Evolutionary conservation across 2,113 vertebrate species (phyloP).

Genomic region (Paralichthys olivaceus): DNA sequence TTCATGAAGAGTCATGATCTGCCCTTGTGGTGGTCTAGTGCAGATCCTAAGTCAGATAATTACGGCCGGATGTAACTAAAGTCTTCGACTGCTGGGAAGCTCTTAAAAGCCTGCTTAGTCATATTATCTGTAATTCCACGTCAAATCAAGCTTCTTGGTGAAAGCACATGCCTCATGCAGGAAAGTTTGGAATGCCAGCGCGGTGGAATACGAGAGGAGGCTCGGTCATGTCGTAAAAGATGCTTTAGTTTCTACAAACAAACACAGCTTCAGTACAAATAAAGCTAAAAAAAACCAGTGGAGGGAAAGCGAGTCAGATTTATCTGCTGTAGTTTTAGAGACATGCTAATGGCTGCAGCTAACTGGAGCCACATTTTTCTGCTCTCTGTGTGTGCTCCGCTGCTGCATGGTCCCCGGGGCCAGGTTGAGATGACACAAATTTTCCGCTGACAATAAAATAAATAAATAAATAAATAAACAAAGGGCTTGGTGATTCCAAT

Average conservation of each 20-base stretch:
- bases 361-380: slow-evolving; percentile 74
- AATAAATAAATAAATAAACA: slow-evolving; percentile 69
- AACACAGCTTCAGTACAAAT: slow-evolving; percentile 31
- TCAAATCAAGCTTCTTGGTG: slow-evolving; percentile 44
- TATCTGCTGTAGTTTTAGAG: slow-evolving; percentile 25
- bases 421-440: slow-evolving; percentile 69
- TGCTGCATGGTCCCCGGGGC: slow-evolving; percentile 33
- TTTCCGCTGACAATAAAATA: slow-evolving; percentile 75
- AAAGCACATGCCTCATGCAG: background rate
- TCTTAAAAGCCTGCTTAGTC: slow-evolving; percentile 71
- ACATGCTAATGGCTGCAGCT: slow-evolving; percentile 48
- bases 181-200: background rate
- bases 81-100: slow-evolving; percentile 70
- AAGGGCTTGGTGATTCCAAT: slow-evolving; percentile 42
- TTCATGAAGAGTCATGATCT: background rate
- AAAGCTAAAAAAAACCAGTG: slow-evolving; percentile 10
- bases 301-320: slow-evolving; percentile 22
- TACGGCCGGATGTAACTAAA: slow-evolving; percentile 54
- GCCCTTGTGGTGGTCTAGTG: slow-evolving; percentile 28
- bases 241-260: slow-evolving; percentile 40
- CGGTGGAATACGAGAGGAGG: background rate
- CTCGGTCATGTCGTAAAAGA: slow-evolving; percentile 29
- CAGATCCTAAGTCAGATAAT: slow-evolving; percentile 55
- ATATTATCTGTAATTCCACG: slow-evolving; percentile 62
- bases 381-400: slow-evolving; percentile 3